These are phyloP conservation scores for Falco naumanni DNA, from an alignment of 2,797 vertebrate genomes.

Conservation along the genomic window DNA sequence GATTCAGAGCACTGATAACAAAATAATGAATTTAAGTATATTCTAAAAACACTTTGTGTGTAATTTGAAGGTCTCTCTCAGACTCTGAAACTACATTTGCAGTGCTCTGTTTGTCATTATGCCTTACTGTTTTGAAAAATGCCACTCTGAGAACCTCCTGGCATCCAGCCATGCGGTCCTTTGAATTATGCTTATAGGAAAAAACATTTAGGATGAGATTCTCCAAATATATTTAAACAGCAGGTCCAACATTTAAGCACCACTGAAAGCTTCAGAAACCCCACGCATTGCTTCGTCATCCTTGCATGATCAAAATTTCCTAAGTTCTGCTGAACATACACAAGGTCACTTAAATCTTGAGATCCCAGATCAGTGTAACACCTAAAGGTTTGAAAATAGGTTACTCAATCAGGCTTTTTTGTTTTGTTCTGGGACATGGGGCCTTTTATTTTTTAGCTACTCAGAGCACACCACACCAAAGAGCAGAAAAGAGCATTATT, in stretches of 20 bases:
- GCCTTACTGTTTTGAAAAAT: not conserved
- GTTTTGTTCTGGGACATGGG: not conserved
- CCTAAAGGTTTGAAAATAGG: not conserved
- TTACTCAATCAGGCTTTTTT: not conserved
- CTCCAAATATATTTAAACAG: not conserved
- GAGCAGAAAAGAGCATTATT: not conserved
- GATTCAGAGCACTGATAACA: slow-evolving; percentile 40
- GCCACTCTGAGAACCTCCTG: not conserved
- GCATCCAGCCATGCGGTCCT: not conserved
- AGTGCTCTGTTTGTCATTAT: not conserved
- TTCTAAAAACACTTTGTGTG: slow-evolving; percentile 5
- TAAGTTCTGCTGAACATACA: not conserved
- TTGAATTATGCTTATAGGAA: not conserved
- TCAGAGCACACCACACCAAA: not conserved
- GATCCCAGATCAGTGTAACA: not conserved
- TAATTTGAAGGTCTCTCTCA: slow-evolving; percentile 42
- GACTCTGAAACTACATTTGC: not conserved
- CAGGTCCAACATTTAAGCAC: not conserved
- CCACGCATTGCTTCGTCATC: not conserved
- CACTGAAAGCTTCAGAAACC: not conserved
- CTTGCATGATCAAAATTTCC: not conserved
- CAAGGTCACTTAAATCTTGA: not conserved
- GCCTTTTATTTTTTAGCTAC: not conserved
- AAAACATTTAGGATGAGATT: not conserved
- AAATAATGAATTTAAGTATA: slow-evolving; percentile 6